These are phyloP conservation scores for Tenthredo livida DNA, from an alignment of 2,888 invertebrate genomes.

Conservation along the genomic window DNA sequence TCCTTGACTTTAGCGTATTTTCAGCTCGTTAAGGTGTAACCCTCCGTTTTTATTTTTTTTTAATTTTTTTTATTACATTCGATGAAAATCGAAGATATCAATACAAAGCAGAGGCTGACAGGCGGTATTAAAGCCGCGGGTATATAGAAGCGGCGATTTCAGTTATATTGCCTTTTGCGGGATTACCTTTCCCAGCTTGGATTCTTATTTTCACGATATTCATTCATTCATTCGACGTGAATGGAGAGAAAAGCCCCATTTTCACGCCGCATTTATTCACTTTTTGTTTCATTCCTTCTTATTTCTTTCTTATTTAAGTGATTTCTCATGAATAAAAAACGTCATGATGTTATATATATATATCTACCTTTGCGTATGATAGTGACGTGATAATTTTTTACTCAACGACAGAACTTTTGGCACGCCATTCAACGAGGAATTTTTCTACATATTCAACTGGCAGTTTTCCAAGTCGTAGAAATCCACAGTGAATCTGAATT, in stretches of 20 bases:
- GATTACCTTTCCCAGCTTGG: not conserved
- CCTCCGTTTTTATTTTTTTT: conserved; percentile 6
- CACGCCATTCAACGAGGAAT: not conserved
- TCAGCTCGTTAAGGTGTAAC: conserved; percentile 13
- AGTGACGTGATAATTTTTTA: not conserved
- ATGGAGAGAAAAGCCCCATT: not conserved
- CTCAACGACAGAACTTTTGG: not conserved
- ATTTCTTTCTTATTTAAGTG: not conserved
- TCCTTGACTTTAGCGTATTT: not conserved
- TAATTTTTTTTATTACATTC: conserved; percentile 6
- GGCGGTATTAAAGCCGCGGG: not conserved
- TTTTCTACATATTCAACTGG: conserved; percentile 24
- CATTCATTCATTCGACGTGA: not conserved
- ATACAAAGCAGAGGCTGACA: conserved; percentile 24
- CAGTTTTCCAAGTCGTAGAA: conserved; percentile 18
- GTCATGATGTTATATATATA: not conserved
- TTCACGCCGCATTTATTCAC: not conserved
- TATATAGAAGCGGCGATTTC: conserved; percentile 5
- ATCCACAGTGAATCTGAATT: conserved; percentile 19
- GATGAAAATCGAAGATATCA: conserved; percentile 13
- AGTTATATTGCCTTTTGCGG: conserved; percentile 21
- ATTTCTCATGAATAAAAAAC: not conserved
- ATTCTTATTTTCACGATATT: not conserved
- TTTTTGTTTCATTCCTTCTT: not conserved
- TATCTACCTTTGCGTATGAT: not conserved